Evolutionary conservation across 2,113 vertebrate genomes (phyloP).

Genomic region (Ceyx margarethae): DNA sequence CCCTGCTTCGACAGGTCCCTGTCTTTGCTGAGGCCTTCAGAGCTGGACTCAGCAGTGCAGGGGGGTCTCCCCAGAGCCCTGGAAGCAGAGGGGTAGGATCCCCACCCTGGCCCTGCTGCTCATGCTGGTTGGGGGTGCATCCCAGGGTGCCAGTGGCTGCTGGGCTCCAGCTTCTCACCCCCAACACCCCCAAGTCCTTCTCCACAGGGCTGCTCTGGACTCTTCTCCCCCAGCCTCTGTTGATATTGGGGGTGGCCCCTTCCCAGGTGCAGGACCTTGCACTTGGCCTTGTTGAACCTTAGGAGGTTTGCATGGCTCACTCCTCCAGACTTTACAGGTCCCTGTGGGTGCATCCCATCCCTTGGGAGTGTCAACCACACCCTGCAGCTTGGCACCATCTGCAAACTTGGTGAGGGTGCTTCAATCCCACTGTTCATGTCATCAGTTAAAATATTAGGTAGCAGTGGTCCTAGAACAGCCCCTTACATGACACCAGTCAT

Average conservation of each 20-base stretch:
- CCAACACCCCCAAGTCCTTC: too few relatives aligned
- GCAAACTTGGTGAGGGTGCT: neutral
- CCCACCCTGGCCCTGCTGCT: too few relatives aligned
- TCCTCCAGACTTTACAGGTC: neutral
- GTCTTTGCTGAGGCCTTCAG: neutral
- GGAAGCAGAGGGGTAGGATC: too few relatives aligned
- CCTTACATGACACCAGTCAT: accelerated
- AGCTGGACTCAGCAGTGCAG: neutral
- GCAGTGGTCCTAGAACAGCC: neutral
- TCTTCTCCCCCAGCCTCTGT: neutral
- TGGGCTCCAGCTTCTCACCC: too few relatives aligned
- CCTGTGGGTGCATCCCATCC: neutral
- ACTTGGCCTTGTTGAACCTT: neutral
- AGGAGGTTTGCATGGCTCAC: accelerated
- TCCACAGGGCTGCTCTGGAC: too few relatives aligned
- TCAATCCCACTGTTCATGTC: neutral
- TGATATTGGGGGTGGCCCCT: neutral
- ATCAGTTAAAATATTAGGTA: neutral
- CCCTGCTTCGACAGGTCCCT: neutral
- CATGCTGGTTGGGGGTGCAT: too few relatives aligned
- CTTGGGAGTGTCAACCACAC: neutral
- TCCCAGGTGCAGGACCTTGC: neutral
- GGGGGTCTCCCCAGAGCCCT: neutral
- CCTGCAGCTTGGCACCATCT: too few relatives aligned
- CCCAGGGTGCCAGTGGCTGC: too few relatives aligned